Evolutionary conservation across 2,797 vertebrate species (phyloP), one percentile per base, ranked within the genome.

Genomic region (Microhierax caerulescens): DNA sequence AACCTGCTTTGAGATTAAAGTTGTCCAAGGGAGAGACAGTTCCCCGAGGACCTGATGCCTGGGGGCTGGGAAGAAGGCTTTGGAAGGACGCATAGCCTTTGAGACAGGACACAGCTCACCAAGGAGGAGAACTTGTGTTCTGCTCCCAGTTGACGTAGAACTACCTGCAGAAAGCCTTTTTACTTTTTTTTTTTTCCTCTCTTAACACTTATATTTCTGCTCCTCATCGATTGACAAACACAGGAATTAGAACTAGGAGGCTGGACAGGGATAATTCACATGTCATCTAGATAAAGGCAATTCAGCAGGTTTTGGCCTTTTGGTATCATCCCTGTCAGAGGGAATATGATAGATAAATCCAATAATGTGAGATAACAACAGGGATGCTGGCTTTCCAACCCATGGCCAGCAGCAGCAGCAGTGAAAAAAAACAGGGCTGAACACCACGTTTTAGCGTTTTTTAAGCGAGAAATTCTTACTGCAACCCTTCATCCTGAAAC

Each of bases 21-120:
- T 2, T n/a, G 14, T 30, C 36, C 39, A 51, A 48, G 9, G 25
- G 34, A 41, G 20, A 65, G 23, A 11, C 5, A 25, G 28, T 2
- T 87, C 5, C 23, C 16, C 1, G 2, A 74, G 5, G 11, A 39
- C 1, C 7, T 20, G 32, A 34, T 0, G 2, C 20, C 4, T 8
- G 4, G 3, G 11, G 8, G 9, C 9, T 13, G 12, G 8, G 34
- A 87, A 67, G 11, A 16, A 56, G 13, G 15, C 6, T 28, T 65
- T n/a, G 19, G 25, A 36, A 69, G n/a, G n/a, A 59, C 3, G 1
- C 5, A 59, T 7, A 34, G 5, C 11, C 43, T 13, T 23, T 9
- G 17, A 79, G n/a, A 56, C 4, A 13, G 25, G 4, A 11, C 39
- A 92, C 8, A 18, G 16, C 22, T 78, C 7, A 45, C 10, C n/a